phyloP scores from a whole-genome alignment of 1,140 invertebrate genomes.

The Halyomorpha halys region DNA sequence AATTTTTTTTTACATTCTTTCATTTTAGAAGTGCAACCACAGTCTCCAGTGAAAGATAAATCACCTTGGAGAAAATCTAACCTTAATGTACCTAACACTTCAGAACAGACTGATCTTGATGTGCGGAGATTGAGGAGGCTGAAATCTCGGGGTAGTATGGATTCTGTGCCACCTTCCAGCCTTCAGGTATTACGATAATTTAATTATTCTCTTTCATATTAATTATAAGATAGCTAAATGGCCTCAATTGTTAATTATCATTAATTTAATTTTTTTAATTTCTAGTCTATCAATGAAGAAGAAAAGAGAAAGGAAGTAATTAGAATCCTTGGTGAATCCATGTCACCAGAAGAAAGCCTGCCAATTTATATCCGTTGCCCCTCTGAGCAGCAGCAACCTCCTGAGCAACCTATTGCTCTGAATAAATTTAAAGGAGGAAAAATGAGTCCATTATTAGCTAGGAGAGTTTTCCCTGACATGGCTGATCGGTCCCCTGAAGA shows the following conservation, averaged over 20 bases:
- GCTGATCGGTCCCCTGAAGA: conserved; percentile 31
- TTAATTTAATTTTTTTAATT: not conserved
- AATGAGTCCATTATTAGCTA: conserved; percentile 28
- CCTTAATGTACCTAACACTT: conserved; percentile 49
- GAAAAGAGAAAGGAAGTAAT: conserved; percentile 43
- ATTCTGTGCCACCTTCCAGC: conserved; percentile 37
- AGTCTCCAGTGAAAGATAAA: conserved; percentile 55
- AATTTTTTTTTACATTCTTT: conserved; percentile 11
- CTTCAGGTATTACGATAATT: conserved; percentile 37
- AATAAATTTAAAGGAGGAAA: conserved; percentile 24
- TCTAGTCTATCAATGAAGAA: conserved; percentile 46
- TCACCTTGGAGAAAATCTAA: conserved; percentile 64
- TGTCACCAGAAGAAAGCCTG: conserved; percentile 42
- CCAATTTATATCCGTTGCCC: conserved; percentile 53
- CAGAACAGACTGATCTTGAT: conserved; percentile 44
- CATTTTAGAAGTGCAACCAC: conserved; percentile 55
- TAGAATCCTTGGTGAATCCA: conserved; percentile 38
- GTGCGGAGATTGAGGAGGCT: conserved; percentile 39
- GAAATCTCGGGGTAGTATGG: conserved; percentile 39
- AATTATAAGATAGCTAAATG: no score
- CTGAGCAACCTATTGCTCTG: not conserved
- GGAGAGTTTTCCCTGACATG: conserved; percentile 27
- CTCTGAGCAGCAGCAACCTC: conserved; percentile 24
- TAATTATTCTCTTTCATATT: no score
- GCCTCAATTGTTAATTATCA: not conserved